These are phyloP conservation scores for Proales similis DNA, from an alignment of 1,140 invertebrate species.

Conservation along the genomic window DNA sequence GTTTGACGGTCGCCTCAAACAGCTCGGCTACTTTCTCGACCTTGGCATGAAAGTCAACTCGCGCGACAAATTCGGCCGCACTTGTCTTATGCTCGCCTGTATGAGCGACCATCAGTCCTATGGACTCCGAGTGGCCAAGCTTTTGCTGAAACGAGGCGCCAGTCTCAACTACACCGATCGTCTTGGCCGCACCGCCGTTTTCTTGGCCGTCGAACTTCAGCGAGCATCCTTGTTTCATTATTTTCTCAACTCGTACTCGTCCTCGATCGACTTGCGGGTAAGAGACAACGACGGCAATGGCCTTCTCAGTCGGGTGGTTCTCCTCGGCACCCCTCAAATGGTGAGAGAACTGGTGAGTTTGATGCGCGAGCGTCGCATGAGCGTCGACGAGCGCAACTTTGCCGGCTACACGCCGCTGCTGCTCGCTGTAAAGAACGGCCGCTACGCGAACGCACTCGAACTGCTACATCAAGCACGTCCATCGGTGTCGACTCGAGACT, in stretches of 20 bases:
- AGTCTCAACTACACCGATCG: constrained; percentile 10
- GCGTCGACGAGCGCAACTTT: neutral
- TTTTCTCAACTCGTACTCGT: neutral
- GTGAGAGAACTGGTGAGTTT: constrained; percentile 8
- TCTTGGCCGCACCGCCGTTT: constrained; percentile 1
- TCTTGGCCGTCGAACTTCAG: neutral
- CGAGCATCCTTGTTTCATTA: constrained; percentile 8
- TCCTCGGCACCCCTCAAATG: neutral
- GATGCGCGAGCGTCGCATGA: neutral
- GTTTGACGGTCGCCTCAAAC: constrained; percentile 16
- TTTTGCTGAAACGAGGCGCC: constrained; percentile 7
- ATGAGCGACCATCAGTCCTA: constrained; percentile 23
- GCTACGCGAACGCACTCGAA: constrained; percentile 6
- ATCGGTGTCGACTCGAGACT: constrained; percentile 15
- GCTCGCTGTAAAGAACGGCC: constrained; percentile 6
- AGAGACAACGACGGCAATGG: constrained; percentile 20
- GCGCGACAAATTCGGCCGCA: constrained; percentile 16
- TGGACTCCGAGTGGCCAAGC: constrained; percentile 20
- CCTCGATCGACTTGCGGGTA: constrained; percentile 6
- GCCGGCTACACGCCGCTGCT: constrained; percentile 25
- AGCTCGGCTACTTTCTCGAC: constrained; percentile 15
- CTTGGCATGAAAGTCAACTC: constrained; percentile 4
- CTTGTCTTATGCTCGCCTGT: constrained; percentile 9
- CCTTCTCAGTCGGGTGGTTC: constrained; percentile 4
- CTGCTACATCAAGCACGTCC: constrained; percentile 6